These are phyloP conservation scores for Puntigrus tetrazona DNA, from an alignment of 2,113 vertebrate genomes.

Conservation along the genomic window DNA sequence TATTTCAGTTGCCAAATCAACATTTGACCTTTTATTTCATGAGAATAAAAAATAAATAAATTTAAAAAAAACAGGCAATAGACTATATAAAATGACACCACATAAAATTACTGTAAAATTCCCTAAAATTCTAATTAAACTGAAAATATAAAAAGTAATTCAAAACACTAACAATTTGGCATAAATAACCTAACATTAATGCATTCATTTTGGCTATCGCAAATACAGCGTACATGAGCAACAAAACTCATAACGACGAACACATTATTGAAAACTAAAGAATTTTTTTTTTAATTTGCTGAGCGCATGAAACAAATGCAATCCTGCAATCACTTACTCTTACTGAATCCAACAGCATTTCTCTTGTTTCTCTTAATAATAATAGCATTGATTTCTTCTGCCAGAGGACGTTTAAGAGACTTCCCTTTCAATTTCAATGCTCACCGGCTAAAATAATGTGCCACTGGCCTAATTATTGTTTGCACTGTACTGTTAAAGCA, in stretches of 20 bases:
- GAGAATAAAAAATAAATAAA: too few relatives aligned
- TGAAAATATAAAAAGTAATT: too few relatives aligned
- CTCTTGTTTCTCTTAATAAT: background rate
- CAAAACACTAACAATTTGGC: too few relatives aligned
- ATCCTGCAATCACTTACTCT: background rate
- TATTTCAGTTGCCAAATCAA: too few relatives aligned
- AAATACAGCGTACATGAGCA: background rate
- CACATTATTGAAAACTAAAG: too few relatives aligned
- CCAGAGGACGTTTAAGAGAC: background rate
- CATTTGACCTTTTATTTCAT: too few relatives aligned
- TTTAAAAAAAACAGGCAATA: too few relatives aligned
- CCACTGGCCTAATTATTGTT: constrained; percentile 25
- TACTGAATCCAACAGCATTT: background rate
- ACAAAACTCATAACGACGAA: background rate
- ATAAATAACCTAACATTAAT: background rate
- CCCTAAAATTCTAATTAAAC: too few relatives aligned
- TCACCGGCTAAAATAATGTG: constrained; percentile 20
- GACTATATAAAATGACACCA: too few relatives aligned
- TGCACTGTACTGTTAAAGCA: background rate
- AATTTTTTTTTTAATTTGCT: background rate
- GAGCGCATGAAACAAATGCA: background rate
- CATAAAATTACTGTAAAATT: too few relatives aligned
- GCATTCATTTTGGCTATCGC: background rate
- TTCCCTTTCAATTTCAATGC: background rate
- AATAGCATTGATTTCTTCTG: background rate